Base-by-base conservation (phyloP, 2,113 vertebrate genomes). In the Hemichromis elongatus region DNA sequence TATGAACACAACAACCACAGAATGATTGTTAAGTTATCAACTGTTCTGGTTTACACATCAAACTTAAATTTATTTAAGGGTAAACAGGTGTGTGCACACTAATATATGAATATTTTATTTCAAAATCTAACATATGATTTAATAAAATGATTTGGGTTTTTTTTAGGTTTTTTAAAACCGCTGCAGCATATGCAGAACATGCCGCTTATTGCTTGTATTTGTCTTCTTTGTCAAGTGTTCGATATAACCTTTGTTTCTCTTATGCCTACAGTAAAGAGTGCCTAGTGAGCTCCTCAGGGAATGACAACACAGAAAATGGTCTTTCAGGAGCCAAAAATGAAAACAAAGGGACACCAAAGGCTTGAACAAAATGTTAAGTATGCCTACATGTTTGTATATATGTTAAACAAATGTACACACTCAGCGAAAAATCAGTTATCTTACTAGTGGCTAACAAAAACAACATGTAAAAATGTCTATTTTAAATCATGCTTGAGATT, bases 281-380 rank as follows among this genome's bases (percentile, higher is more conserved):
- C 89, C 97, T 99, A 6, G 98, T 99, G 94, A 99, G 97, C 88
- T 98, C 97, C 26, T 98, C 98, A 7, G 98, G 97, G 84, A 98
- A 98, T 0, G 98, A 99, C 95, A 99, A 99, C 93, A 99, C 98
- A 1, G 98, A 99, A 95, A 99, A 99, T 1, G 98, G 98, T 88
- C 89, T 97, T 92, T 96, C 96, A 0, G 97, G 97, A 92, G 98
- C 98, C 96, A 99, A 99, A 96, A 97, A 96, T 0, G 97, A 98
- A 84, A 97, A 96, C 92, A 99, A 99, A 94, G 95, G 96, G 16
- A 96, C 97, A 85, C 95, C 97, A 33, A 99, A 99, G 96, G 98
- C 97, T 93, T 99, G 96, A 98, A 92, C 40, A 35, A 84, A 83
- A 84, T 85, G 70, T 21, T 79, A 73, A 82, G 89, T 90, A 91